Evolutionary conservation across 1,140 invertebrate species (phyloP).

Genomic region (Oryctes rhinoceros): DNA sequence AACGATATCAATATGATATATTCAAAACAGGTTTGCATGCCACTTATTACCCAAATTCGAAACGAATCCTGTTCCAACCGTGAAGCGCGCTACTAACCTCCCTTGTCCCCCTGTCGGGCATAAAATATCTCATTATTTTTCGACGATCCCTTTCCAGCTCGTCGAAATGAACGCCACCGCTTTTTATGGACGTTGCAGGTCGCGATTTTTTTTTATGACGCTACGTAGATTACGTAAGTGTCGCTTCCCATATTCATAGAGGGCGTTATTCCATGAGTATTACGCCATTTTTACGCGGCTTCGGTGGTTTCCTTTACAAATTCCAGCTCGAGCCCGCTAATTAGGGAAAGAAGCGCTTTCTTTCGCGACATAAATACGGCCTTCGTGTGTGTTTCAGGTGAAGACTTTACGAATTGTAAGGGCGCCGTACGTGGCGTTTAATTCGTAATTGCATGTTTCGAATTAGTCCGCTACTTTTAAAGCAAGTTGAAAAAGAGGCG

Average conservation of each 20-base stretch:
- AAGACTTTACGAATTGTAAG: no score
- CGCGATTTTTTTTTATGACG: not conserved
- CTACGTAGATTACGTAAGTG: not conserved
- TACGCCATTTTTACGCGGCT: not conserved
- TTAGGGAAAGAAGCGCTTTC: no score
- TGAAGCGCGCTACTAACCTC: not conserved
- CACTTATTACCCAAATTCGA: not conserved
- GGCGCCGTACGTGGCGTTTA: no score
- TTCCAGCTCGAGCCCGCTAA: no score
- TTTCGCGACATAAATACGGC: no score
- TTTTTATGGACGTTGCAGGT: not conserved
- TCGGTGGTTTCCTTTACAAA: no score
- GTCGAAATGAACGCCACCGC: not conserved
- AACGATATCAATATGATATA: no score
- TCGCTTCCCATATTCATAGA: not conserved
- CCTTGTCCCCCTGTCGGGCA: not conserved
- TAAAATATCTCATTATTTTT: conserved; percentile 6
- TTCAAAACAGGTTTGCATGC: not conserved
- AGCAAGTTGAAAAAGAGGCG: no score
- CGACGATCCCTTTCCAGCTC: not conserved
- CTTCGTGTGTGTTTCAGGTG: no score
- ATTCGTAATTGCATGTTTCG: no score
- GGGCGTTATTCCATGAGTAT: not conserved
- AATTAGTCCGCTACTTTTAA: no score
- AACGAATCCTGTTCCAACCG: not conserved